phyloP scores from a whole-genome alignment of 2,797 vertebrate species.

The Varecia variegata region DNA sequence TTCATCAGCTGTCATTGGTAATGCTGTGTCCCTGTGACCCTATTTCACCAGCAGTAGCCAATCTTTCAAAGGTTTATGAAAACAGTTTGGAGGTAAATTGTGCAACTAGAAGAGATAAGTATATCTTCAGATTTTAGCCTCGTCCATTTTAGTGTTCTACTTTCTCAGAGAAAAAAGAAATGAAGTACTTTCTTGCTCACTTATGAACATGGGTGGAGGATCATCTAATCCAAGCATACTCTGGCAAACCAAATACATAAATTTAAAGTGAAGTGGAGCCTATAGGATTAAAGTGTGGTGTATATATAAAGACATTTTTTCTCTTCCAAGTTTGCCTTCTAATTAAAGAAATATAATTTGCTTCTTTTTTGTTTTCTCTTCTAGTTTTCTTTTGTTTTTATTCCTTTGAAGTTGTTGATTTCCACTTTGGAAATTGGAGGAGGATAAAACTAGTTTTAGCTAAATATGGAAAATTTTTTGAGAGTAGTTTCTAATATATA shows the following conservation, averaged over 20 bases:
- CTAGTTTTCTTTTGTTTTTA: conserved; percentile 44
- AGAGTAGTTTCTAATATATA: conserved; percentile 34
- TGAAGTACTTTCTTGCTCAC: neutral
- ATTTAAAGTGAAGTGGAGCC: neutral
- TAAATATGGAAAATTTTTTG: conserved; percentile 52
- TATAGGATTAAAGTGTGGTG: neutral
- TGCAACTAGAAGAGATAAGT: neutral
- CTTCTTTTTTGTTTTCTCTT: conserved; percentile 36
- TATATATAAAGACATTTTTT: conserved; percentile 10
- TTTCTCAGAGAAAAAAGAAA: conserved; percentile 10
- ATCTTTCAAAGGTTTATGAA: neutral
- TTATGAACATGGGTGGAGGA: neutral
- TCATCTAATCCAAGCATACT: neutral
- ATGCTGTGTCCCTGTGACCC: neutral
- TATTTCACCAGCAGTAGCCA: neutral
- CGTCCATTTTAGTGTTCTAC: neutral
- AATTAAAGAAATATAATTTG: conserved; percentile 56
- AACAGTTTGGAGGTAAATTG: neutral
- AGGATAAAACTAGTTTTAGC: conserved; percentile 47
- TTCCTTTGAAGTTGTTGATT: conserved; percentile 47
- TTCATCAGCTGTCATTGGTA: neutral
- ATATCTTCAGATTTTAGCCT: neutral
- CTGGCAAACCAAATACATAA: neutral
- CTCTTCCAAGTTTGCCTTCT: conserved; percentile 22
- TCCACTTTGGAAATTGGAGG: neutral